Percentiles rank a stretch among this genome's conserved stretches.
Evolutionary conservation across 2,888 invertebrate species (phyloP).

Genomic region (Synanthedon tipuliformis): DNA sequence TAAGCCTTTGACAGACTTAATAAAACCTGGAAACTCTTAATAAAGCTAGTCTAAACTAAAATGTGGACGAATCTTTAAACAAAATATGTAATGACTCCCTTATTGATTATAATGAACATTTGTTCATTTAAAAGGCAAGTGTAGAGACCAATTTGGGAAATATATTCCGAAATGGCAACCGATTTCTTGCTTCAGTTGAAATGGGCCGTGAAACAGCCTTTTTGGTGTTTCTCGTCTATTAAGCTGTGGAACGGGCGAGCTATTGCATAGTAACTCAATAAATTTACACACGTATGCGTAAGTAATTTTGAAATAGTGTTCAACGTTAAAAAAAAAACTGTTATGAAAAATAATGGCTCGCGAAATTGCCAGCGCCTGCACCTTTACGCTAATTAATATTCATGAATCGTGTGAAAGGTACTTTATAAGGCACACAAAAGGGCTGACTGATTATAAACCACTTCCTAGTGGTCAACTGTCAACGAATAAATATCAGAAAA

Average conservation of each 20-base stretch:
- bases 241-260: neutral
- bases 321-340: neutral
- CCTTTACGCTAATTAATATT: slow-evolving; percentile 16
- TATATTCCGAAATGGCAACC: no score
- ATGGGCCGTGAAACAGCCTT: neutral
- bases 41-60: no score
- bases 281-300: neutral
- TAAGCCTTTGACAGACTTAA: no score
- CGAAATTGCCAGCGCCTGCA: slow-evolving; percentile 8
- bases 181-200: neutral
- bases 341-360: neutral
- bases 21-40: no score
- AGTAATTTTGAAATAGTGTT: neutral
- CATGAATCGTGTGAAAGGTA: slow-evolving; percentile 6
- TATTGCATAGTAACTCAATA: neutral
- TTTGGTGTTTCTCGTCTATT: neutral
- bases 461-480: neutral
- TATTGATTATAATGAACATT: no score
- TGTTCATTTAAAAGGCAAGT: no score
- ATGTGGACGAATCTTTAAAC: no score
- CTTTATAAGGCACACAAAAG: neutral
- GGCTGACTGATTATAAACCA: neutral
- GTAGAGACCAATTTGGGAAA: no score
- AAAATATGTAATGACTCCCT: no score
- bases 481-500: neutral